Evolutionary conservation across 2,797 vertebrate species (phyloP).

Genomic region (Sardinella longiceps): DNA sequence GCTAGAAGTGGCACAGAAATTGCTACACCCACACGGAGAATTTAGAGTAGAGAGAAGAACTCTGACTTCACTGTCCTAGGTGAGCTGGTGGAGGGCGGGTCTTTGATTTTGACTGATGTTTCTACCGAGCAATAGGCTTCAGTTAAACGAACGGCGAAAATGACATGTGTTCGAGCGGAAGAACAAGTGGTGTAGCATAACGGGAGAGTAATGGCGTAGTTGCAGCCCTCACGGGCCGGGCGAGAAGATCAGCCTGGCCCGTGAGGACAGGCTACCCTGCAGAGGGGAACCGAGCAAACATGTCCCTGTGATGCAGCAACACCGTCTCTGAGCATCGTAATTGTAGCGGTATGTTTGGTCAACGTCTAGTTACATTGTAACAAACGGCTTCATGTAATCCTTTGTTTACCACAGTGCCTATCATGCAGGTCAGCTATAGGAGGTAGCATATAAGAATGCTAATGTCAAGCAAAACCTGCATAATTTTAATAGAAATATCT

Average conservation of each 20-base stretch:
- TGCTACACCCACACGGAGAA: no score
- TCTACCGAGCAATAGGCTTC: slow-evolving; percentile 1
- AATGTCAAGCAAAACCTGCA: neutral
- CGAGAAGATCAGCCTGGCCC: neutral
- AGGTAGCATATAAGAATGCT: neutral
- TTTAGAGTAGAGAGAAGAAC: no score
- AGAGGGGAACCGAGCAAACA: slow-evolving; percentile 5
- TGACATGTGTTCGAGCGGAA: slow-evolving; percentile 16
- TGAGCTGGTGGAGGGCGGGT: neutral
- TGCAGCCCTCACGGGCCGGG: slow-evolving; percentile 24
- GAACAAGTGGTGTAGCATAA: slow-evolving; percentile 10
- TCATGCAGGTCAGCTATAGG: neutral
- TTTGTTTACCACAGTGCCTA: slow-evolving; percentile 15
- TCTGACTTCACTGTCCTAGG: neutral
- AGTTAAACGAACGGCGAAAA: neutral
- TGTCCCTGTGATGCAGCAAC: neutral
- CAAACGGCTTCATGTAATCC: slow-evolving; percentile 9
- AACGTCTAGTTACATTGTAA: neutral
- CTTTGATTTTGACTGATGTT: neutral
- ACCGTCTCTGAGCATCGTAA: slow-evolving; percentile 1
- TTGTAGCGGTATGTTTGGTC: slow-evolving; percentile 9
- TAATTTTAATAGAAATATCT: neutral
- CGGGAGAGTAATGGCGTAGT: slow-evolving; percentile 26
- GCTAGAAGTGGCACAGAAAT: no score
- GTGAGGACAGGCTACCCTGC: neutral